Base-by-base conservation (phyloP, 2,797 vertebrate species). In the Aldrovandia affinis region DNA sequence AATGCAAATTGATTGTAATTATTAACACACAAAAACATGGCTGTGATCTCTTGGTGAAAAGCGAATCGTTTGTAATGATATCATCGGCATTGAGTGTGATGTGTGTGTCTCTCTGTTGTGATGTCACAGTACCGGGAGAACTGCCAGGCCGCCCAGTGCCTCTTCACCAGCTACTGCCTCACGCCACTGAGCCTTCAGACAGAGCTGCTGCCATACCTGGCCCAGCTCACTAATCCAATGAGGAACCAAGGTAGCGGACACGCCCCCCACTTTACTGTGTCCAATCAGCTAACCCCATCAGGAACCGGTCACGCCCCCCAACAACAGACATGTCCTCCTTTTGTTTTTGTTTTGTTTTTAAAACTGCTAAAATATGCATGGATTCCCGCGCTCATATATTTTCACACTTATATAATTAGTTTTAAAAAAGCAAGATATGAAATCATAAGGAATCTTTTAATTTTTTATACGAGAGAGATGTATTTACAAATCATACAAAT, bases 131-230 rank as follows among this genome's bases (percentile, higher is more conserved):
- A 97, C 90, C 94, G 92, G 30, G 97, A 98, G 90, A 99, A 99
- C 88, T 96, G 96, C 85, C 86, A 93, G 89, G 94, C 96, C 30
- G 97, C 97, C 63, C 97, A 96, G 91, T 94, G 93, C 68, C 95
- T 99, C 77, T 98, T 99, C 92, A 92, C 95, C 89, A 96, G 92
- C 93, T 98, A 98, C 94, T 97, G 97, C 89, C 93, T 97, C 50
- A 92, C 97, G 14, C 94, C 97, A 0, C 82, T 96, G 78, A 96
- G 95, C 85, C 96, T 99, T 83, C 96, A 98, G 88, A 98, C 96
- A 2, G 95, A 99, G 80, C 90, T 99, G 3, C 92, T 99, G 91
- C 98, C 98, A 1, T 98, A 97, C 57, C 94, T 99, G 80, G 96
- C 96, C 68, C 92, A 97, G 90, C 93, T 99, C 84, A 95, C 95